phyloP scores from a whole-genome alignment of 1,140 invertebrate species.

The Drosophila equinoxialis region DNA sequence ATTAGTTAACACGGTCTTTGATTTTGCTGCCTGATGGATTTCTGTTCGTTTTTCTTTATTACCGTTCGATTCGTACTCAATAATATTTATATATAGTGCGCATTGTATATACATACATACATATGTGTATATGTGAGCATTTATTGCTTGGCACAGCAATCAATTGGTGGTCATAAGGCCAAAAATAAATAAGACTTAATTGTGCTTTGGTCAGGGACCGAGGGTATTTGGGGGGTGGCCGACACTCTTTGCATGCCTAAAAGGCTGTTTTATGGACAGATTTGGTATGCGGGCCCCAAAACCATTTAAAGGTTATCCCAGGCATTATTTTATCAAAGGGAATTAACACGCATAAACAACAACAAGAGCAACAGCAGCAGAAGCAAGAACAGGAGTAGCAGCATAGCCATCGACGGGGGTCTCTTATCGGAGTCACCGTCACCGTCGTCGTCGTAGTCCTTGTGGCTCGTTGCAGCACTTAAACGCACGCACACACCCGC shows the following conservation, averaged over 20 bases:
- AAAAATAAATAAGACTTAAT: slow-evolving; percentile 81
- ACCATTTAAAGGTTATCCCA: slow-evolving; percentile 78
- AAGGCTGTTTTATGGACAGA: slow-evolving; percentile 49
- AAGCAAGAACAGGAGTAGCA: slow-evolving; percentile 13
- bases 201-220: slow-evolving; percentile 39
- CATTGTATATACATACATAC: neutral
- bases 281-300: slow-evolving; percentile 65
- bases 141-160: slow-evolving; percentile 77
- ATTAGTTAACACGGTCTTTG: slow-evolving; percentile 65
- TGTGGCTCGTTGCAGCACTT: slow-evolving; percentile 62
- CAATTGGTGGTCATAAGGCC: slow-evolving; percentile 52
- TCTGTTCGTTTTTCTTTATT: slow-evolving; percentile 35
- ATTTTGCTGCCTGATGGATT: slow-evolving; percentile 62
- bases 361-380: slow-evolving; percentile 30
- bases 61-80: slow-evolving; percentile 46
- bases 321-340: slow-evolving; percentile 81
- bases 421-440: slow-evolving; percentile 49
- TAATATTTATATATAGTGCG: slow-evolving; percentile 65
- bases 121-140: slow-evolving; percentile 26
- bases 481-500: slow-evolving; percentile 70
- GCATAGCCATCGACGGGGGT: slow-evolving; percentile 27
- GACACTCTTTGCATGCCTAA: slow-evolving; percentile 24
- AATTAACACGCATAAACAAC: slow-evolving; percentile 79
- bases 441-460: neutral
- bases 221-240: neutral